Percentiles rank a stretch among this genome's conserved stretches.
Evolutionary conservation across 2,113 vertebrate species (phyloP).

Genomic region (Grallaria varia): DNA sequence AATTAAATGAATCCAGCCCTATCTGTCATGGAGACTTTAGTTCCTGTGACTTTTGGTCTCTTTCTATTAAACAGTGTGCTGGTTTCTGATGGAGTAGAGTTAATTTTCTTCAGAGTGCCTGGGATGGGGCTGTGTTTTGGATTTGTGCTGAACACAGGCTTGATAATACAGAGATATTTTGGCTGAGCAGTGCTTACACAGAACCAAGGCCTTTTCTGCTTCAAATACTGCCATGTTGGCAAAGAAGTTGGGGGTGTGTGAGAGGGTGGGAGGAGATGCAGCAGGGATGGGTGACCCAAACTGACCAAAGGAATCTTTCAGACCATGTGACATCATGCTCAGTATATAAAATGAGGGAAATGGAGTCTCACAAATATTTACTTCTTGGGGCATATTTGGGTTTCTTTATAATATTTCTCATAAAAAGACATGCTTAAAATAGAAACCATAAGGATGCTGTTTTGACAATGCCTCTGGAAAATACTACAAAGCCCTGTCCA

Average conservation of each 20-base stretch:
- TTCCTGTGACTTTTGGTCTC: neutral
- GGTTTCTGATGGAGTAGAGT: neutral
- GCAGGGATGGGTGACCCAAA: rapidly evolving
- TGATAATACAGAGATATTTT: rapidly evolving
- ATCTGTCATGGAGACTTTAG: neutral
- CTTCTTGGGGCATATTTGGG: neutral
- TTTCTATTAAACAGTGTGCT: neutral
- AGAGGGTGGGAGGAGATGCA: neutral
- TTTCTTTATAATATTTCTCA: neutral
- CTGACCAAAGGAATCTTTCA: neutral
- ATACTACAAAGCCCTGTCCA: neutral
- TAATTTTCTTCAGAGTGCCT: neutral
- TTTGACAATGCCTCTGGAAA: neutral
- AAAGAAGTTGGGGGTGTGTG: rapidly evolving
- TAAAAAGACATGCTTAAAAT: neutral
- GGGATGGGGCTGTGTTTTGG: too few species aligned
- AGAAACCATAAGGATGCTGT: neutral
- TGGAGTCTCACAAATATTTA: neutral
- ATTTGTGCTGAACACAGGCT: neutral
- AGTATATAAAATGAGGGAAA: neutral
- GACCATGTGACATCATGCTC: neutral
- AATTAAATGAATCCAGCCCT: neutral
- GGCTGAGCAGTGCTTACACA: neutral
- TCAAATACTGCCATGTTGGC: rapidly evolving
- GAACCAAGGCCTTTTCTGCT: neutral